Evolutionary conservation across 2,113 vertebrate genomes (phyloP).

Genomic region (Hipposideros armiger): DNA sequence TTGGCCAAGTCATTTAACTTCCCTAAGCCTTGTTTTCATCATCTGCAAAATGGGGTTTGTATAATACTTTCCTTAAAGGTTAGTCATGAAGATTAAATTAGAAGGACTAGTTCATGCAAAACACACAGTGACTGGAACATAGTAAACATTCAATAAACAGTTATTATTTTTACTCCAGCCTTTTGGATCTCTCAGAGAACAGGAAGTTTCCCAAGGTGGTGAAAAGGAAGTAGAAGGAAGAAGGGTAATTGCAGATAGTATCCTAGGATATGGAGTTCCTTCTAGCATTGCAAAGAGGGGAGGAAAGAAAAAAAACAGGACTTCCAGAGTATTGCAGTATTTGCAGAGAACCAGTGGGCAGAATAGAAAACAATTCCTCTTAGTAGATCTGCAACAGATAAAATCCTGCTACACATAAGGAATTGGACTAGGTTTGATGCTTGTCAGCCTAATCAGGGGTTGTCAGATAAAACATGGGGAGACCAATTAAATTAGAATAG

Average conservation of each 20-base stretch:
- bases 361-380: neutral
- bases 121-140: neutral
- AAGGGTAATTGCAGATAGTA: neutral
- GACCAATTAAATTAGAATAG: neutral
- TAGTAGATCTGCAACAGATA: neutral
- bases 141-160: conserved; percentile 24
- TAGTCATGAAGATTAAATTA: conserved; percentile 49
- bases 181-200: neutral
- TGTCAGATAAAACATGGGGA: conserved; percentile 14
- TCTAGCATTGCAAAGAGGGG: neutral
- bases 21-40: conserved; percentile 5
- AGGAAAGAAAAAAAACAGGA: neutral
- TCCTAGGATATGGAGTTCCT: neutral
- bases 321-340: neutral
- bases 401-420: neutral
- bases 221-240: conserved; percentile 4
- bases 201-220: conserved; percentile 9
- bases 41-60: neutral
- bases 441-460: neutral
- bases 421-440: neutral
- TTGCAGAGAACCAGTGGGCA: neutral
- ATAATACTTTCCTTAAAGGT: neutral
- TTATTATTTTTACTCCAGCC: neutral
- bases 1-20: neutral
- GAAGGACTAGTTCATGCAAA: conserved; percentile 15